These are phyloP conservation scores for Alcis repandata DNA, from an alignment of 2,888 invertebrate genomes.

Conservation along the genomic window DNA sequence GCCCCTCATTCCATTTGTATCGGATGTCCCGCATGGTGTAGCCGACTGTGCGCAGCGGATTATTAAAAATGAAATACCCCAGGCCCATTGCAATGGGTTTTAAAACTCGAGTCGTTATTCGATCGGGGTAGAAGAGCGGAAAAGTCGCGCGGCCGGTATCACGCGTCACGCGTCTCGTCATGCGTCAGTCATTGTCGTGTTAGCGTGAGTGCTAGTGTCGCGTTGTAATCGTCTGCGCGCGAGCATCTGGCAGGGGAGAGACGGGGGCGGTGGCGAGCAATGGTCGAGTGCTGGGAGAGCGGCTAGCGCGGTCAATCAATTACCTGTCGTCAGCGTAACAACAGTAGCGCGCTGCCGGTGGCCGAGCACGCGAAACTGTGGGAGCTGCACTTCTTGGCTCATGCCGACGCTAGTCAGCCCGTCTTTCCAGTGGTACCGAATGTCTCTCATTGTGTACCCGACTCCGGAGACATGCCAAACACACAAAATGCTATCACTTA, in stretches of 20 bases:
- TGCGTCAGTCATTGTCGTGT: slow-evolving; percentile 78
- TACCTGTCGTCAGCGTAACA: slow-evolving; percentile 98
- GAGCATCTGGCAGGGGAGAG: slow-evolving; percentile 83
- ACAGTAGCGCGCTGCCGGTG: slow-evolving; percentile 97
- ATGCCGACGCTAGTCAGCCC: slow-evolving; percentile 97
- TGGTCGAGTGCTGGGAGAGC: slow-evolving; percentile 78
- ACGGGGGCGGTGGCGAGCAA: slow-evolving; percentile 81
- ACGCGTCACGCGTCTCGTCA: slow-evolving; percentile 78
- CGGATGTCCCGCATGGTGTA: slow-evolving; percentile 99
- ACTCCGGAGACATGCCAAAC: slow-evolving; percentile 90
- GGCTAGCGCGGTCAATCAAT: slow-evolving; percentile 80
- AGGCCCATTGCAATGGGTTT: slow-evolving; percentile 86
- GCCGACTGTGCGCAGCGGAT: slow-evolving; percentile 93
- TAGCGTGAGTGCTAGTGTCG: slow-evolving; percentile 83
- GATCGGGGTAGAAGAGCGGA: slow-evolving; percentile 77
- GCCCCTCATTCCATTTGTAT: slow-evolving; percentile 98
- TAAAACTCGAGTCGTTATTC: slow-evolving; percentile 80
- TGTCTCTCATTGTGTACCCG: slow-evolving; percentile 99
- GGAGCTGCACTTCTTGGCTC: slow-evolving; percentile 97
- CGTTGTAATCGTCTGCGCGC: slow-evolving; percentile 78
- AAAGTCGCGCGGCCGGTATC: slow-evolving; percentile 74
- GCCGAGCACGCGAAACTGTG: slow-evolving; percentile 98
- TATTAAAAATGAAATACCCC: slow-evolving; percentile 84
- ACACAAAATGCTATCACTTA: slow-evolving; percentile 87
- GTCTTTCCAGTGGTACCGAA: slow-evolving; percentile 98